A percentile compares a stretch with the other conserved stretches of the same genome.
Conservation (phyloP, 2,113 vertebrate genomes). For the Dinomys branickii region DNA sequence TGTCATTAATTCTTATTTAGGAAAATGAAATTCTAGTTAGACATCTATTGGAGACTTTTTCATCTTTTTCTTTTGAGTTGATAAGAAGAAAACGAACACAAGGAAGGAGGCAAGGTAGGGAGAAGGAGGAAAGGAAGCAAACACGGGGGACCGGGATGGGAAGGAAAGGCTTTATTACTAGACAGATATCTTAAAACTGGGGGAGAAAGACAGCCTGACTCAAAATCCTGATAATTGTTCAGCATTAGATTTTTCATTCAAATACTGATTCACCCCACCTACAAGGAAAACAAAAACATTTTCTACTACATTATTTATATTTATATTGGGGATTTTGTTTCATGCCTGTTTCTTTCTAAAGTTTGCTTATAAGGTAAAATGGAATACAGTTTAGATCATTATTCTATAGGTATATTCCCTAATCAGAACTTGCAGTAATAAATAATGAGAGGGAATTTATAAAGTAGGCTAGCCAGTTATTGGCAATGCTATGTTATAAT, state of each 20-base stretch:
- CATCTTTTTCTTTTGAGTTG: not conserved
- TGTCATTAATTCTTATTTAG: not conserved
- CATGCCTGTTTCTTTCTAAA: not conserved
- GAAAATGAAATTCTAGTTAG: not conserved
- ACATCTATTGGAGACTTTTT: not conserved
- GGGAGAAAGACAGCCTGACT: not conserved
- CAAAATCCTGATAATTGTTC: not conserved
- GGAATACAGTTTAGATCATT: not conserved
- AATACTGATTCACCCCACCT: not conserved
- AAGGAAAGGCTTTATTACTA: not conserved
- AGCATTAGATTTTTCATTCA: not conserved
- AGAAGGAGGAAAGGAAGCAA: not conserved
- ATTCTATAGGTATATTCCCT: not conserved
- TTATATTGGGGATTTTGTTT: not conserved
- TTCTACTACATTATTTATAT: not conserved
- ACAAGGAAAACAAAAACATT: not conserved
- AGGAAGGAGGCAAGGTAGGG: not conserved
- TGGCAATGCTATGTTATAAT: not conserved
- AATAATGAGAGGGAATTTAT: not conserved
- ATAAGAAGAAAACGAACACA: not conserved
- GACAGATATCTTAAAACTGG: not conserved
- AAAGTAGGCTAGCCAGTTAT: conserved; percentile 11
- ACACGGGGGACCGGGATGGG: not conserved
- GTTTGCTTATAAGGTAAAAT: not conserved
- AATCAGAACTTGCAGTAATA: not conserved